phyloP scores from a whole-genome alignment of 2,113 vertebrate species.

The Cricetomys ansorgei region DNA sequence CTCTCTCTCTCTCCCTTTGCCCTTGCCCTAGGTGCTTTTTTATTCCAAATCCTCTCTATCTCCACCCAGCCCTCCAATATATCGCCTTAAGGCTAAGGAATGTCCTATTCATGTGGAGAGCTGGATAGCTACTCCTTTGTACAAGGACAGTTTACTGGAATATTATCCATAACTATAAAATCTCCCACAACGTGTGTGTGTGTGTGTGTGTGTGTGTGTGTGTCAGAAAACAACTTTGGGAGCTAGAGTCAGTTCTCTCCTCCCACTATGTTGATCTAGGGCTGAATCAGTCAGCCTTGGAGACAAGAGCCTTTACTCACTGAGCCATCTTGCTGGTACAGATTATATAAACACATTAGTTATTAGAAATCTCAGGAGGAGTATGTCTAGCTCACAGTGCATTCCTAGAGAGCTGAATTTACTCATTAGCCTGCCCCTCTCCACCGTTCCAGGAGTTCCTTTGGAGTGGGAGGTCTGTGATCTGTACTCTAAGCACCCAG shows the following conservation, averaged over 20 bases:
- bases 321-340: not conserved
- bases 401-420: not conserved
- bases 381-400: not conserved
- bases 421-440: not conserved
- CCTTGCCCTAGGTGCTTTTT: too few species aligned
- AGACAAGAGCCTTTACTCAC: not conserved
- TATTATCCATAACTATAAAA: too few species aligned
- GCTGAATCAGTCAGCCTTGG: not conserved
- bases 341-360: not conserved
- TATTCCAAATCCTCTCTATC: too few species aligned
- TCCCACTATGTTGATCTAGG: not conserved
- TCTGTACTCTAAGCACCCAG: not conserved
- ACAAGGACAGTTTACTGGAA: too few species aligned
- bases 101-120: too few species aligned
- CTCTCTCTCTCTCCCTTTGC: too few species aligned
- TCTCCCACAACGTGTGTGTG: too few species aligned
- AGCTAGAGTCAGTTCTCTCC: not conserved
- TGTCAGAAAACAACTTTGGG: not conserved
- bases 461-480: not conserved
- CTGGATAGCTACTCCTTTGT: too few species aligned
- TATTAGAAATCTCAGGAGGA: conserved; percentile 5
- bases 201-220: too few species aligned
- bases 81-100: too few species aligned
- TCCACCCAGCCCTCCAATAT: too few species aligned
- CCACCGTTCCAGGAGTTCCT: not conserved